phyloP scores from a whole-genome alignment of 2,888 invertebrate species.

The Schizaphis graminum region DNA sequence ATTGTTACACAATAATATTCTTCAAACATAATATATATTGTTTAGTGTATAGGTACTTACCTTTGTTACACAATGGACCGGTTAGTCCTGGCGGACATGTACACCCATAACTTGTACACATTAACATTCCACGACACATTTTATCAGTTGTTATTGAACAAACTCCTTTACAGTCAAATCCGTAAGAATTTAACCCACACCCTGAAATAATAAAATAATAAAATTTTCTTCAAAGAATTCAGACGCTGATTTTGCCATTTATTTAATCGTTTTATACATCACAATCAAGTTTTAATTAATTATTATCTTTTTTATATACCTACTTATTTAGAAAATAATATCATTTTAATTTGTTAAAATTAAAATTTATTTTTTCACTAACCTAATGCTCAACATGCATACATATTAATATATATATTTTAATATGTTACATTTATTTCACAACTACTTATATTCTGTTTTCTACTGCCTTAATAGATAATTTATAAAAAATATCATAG shows the following conservation, averaged over 20 bases:
- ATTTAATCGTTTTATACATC: neutral
- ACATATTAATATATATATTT: no score
- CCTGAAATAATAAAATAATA: neutral
- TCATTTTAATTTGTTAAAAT: no score
- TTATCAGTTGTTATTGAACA: neutral
- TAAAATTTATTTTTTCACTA: no score
- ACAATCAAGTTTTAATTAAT: neutral
- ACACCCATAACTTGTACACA: conserved; percentile 48
- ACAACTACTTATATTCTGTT: no score
- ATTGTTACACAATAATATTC: neutral
- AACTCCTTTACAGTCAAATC: conserved; percentile 8
- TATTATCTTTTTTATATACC: no score
- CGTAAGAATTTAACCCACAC: conserved; percentile 5
- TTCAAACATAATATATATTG: no score
- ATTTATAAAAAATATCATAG: no score
- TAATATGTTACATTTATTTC: no score
- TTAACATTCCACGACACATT: conserved; percentile 34
- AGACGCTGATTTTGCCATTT: neutral
- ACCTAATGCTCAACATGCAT: no score
- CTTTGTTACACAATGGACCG: neutral
- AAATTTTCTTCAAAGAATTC: neutral
- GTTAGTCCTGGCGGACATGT: conserved; percentile 18
- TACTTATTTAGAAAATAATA: no score
- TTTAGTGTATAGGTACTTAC: neutral
- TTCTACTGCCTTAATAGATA: no score